A percentile compares a stretch with the other conserved stretches of the same genome.
Evolutionary conservation across 1,140 invertebrate species (phyloP).

Genomic region (Euwallacea fornicatus): DNA sequence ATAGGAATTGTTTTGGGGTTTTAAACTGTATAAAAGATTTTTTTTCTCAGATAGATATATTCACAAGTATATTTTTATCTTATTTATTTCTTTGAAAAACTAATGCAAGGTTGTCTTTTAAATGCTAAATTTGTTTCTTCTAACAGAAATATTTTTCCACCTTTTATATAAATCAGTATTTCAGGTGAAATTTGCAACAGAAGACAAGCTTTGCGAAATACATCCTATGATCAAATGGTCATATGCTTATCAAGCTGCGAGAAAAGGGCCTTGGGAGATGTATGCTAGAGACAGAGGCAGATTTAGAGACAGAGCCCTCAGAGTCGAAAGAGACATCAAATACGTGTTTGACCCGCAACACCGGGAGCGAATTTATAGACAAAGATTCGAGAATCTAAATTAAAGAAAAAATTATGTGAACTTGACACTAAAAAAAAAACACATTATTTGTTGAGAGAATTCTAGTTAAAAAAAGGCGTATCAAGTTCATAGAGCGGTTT

Average conservation of each 20-base stretch:
- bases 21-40: neutral
- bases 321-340: slow-evolving; percentile 54
- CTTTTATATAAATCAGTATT: slow-evolving; percentile 35
- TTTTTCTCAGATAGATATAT: neutral
- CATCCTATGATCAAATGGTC: slow-evolving; percentile 65
- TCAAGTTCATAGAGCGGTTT: too few species aligned
- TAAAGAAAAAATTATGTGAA: too few species aligned
- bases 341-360: slow-evolving; percentile 58
- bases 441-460: too few species aligned
- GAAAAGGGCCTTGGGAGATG: slow-evolving; percentile 67
- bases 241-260: slow-evolving; percentile 64
- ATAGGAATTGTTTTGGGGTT: too few species aligned
- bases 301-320: slow-evolving; percentile 59
- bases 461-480: too few species aligned
- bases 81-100: neutral
- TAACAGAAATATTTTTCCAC: neutral
- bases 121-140: too few species aligned
- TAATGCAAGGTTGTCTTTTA: too few species aligned
- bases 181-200: slow-evolving; percentile 64
- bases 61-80: neutral
- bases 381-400: slow-evolving; percentile 53
- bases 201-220: slow-evolving; percentile 54
- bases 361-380: slow-evolving; percentile 58
- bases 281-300: slow-evolving; percentile 62
- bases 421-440: too few species aligned